These are phyloP conservation scores for Drosophila biarmipes DNA, from an alignment of 1,140 invertebrate species.

Conservation along the genomic window DNA sequence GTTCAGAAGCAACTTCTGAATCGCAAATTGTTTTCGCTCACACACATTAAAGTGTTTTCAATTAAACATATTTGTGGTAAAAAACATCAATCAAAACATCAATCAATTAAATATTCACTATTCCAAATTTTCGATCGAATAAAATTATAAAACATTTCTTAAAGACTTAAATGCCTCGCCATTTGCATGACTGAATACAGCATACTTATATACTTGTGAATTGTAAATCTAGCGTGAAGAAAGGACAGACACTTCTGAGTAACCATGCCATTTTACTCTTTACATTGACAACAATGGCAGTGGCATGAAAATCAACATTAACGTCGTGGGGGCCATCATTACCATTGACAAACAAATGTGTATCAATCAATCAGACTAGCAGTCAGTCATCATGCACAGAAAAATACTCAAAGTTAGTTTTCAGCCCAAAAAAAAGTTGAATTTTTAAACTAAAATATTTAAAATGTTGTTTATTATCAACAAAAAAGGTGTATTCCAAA, in stretches of 20 bases:
- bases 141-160: neutral
- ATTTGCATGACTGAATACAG: neutral
- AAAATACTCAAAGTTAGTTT: neutral
- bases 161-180: neutral
- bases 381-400: constrained; percentile 2
- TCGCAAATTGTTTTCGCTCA: too few relatives aligned
- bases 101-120: neutral
- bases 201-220: neutral
- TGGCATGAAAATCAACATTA: constrained; percentile 3
- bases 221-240: constrained; percentile 1
- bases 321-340: constrained; percentile 11
- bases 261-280: constrained; percentile 18
- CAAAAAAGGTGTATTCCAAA: too few relatives aligned
- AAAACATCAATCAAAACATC: neutral
- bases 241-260: neutral
- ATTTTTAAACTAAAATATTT: neutral
- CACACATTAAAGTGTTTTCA: neutral
- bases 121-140: too few relatives aligned
- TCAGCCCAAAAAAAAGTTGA: neutral
- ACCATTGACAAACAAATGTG: constrained; percentile 33
- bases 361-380: constrained; percentile 48
- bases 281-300: constrained; percentile 6
- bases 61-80: neutral
- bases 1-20: neutral
- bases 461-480: too few relatives aligned